A percentile compares a stretch with the other conserved stretches of the same genome.
Conservation (phyloP, 2,888 invertebrate genomes). For the Tenthredo mesomela region DNA sequence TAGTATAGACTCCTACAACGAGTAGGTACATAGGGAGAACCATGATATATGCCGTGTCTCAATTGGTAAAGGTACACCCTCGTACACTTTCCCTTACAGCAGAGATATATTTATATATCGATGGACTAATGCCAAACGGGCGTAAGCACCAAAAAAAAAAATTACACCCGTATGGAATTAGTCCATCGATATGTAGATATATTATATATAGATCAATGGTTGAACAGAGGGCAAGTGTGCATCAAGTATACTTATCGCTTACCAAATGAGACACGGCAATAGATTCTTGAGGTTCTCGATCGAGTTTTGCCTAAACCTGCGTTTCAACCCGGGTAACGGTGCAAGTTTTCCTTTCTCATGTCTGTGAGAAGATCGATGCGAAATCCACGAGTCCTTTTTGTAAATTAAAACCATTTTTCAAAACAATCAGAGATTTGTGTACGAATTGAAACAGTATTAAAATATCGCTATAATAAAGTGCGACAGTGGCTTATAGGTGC, state of each 20-base stretch:
- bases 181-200: no score
- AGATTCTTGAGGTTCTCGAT: neutral
- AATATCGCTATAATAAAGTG: neutral
- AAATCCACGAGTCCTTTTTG: neutral
- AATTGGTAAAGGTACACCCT: no score
- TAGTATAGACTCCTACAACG: neutral
- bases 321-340: neutral
- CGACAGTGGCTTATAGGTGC: neutral
- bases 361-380: neutral
- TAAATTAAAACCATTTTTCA: neutral
- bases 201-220: no score
- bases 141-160: no score
- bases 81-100: no score
- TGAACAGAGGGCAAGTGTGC: no score
- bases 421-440: neutral
- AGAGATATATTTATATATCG: no score
- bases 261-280: no score
- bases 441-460: neutral
- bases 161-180: no score
- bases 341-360: conserved; percentile 15
- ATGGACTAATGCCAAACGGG: no score
- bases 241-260: no score
- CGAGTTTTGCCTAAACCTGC: neutral
- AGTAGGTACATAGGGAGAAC: neutral
- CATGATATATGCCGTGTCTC: no score